These are phyloP conservation scores for Sebastes oblongus DNA, from an alignment of 2,797 vertebrate species.

Conservation along the genomic window DNA sequence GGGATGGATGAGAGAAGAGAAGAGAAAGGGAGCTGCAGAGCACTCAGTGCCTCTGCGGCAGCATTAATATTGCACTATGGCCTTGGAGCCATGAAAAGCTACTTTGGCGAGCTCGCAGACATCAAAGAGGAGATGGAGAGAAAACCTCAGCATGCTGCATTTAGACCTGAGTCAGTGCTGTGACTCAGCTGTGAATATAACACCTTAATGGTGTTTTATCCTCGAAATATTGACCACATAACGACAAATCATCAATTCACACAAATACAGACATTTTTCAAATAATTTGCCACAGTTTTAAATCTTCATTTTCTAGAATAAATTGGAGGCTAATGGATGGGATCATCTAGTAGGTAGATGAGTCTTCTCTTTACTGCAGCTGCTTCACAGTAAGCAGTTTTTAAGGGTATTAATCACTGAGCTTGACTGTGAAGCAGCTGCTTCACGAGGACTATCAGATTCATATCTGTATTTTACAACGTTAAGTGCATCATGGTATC, in stretches of 20 bases:
- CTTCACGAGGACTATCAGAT: neutral
- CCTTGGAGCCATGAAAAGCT: constrained; percentile 68
- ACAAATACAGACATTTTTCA: neutral
- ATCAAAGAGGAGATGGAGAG: constrained; percentile 51
- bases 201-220: neutral
- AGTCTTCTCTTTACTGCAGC: neutral
- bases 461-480: no score
- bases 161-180: constrained; percentile 24
- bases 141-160: constrained; percentile 8
- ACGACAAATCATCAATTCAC: neutral
- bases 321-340: neutral
- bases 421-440: neutral
- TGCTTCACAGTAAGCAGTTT: neutral
- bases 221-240: neutral
- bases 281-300: neutral
- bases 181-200: constrained; percentile 10
- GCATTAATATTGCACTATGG: constrained; percentile 76
- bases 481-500: no score
- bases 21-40: constrained; percentile 34
- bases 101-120: constrained; percentile 49
- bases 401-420: neutral
- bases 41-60: constrained; percentile 59
- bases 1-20: neutral
- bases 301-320: neutral
- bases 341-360: neutral